Conservation (phyloP, 23 tunicate genomes). For the Phallusia fumigata region DNA sequence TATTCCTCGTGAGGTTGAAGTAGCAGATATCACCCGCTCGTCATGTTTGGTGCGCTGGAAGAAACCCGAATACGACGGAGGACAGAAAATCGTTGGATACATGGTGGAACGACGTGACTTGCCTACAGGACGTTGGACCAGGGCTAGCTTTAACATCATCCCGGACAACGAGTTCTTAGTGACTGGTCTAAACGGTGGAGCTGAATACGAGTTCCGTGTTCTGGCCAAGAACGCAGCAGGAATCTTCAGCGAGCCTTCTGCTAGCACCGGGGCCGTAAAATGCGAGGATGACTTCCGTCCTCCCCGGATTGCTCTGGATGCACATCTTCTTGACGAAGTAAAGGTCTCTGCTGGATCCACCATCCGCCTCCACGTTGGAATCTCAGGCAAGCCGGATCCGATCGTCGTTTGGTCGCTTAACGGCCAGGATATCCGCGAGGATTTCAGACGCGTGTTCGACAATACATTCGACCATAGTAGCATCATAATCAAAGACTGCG, state of each 20-base stretch:
- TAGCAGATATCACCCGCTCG: slow-evolving; percentile 77
- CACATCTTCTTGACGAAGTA: slow-evolving; percentile 82
- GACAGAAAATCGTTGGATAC: slow-evolving; percentile 84
- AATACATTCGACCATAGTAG: slow-evolving; percentile 64
- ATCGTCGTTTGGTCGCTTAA: slow-evolving; percentile 70
- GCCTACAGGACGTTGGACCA: slow-evolving; percentile 78
- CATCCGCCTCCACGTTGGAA: slow-evolving; percentile 66
- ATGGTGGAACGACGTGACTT: slow-evolving; percentile 71
- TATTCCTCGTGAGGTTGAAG: slow-evolving; percentile 68
- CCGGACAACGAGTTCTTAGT: slow-evolving; percentile 78
- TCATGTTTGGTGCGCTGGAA: slow-evolving; percentile 82
- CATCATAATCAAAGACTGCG: slow-evolving; percentile 71
- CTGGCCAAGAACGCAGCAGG: slow-evolving; percentile 92
- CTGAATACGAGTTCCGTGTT: slow-evolving; percentile 80
- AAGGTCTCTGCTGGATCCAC: slow-evolving; percentile 65
- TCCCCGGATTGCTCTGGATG: slow-evolving; percentile 74
- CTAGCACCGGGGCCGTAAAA: slow-evolving; percentile 67
- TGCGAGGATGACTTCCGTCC: slow-evolving; percentile 93
- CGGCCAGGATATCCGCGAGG: slow-evolving; percentile 47
- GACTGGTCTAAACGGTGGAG: slow-evolving; percentile 80
- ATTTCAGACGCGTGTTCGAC: slow-evolving; percentile 38
- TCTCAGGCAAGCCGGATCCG: slow-evolving; percentile 84
- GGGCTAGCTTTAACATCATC: slow-evolving; percentile 71
- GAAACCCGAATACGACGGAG: slow-evolving; percentile 94
- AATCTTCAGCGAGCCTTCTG: slow-evolving; percentile 82